Percentiles rank a stretch among this genome's conserved stretches.
Evolutionary conservation across 64 coral and sea anemone genomes (phyloP).

Genomic region (Montipora capricornis): DNA sequence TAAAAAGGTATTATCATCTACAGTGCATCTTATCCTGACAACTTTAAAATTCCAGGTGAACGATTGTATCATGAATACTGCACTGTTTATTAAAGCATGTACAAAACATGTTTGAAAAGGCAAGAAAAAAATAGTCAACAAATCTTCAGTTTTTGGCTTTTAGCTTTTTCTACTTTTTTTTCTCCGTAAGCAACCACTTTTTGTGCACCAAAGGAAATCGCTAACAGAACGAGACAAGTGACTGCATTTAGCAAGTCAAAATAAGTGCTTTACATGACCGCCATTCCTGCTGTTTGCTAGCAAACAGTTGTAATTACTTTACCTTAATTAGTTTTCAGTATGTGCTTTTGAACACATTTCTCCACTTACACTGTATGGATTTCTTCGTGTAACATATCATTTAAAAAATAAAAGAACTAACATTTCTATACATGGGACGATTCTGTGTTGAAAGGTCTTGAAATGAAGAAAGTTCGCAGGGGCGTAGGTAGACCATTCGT

Average conservation of each 20-base stretch:
- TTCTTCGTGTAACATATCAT: neutral
- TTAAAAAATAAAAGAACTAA: neutral
- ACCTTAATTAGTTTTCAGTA: neutral
- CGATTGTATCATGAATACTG: neutral
- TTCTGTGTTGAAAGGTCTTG: neutral
- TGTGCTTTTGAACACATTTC: neutral
- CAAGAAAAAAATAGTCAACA: neutral
- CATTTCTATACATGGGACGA: neutral
- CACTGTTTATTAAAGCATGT: neutral
- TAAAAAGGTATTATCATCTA: neutral
- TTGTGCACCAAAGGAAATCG: neutral
- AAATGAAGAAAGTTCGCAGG: neutral
- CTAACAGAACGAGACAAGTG: slow-evolving; percentile 75
- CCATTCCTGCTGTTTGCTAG: neutral
- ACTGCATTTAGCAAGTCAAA: neutral
- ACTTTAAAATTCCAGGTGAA: neutral
- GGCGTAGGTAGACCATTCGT: neutral
- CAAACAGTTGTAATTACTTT: neutral
- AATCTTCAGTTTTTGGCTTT: neutral
- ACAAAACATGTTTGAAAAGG: neutral
- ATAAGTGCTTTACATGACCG: slow-evolving; percentile 30
- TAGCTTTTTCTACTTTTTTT: neutral
- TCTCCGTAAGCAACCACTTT: neutral
- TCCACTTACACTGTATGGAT: neutral
- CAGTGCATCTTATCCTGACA: neutral